Percentiles rank a stretch among this genome's conserved stretches.
Conservation (phyloP, 2,888 invertebrate species). For the Arctia plantaginis region DNA sequence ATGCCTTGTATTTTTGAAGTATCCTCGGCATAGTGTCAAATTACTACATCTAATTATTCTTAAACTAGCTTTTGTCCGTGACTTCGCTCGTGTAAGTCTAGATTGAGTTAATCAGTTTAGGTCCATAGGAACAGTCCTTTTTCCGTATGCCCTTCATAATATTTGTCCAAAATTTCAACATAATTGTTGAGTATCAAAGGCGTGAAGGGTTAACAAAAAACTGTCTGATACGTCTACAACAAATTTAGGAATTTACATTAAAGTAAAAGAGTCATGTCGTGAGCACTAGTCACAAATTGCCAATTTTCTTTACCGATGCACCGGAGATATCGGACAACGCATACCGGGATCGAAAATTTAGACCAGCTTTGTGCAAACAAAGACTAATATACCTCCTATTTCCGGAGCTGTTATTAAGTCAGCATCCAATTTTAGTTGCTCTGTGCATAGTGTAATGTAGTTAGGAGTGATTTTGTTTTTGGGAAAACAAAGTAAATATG, state of each 20-base stretch:
- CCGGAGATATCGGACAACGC: slow-evolving; percentile 52
- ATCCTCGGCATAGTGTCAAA: too few species aligned
- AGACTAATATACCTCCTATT: slow-evolving; percentile 6
- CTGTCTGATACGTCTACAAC: not conserved
- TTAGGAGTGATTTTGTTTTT: not conserved
- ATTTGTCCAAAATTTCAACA: not conserved
- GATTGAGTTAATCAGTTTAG: too few species aligned
- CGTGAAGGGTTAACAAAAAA: not conserved
- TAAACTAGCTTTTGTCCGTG: too few species aligned
- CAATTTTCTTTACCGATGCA: slow-evolving; percentile 69
- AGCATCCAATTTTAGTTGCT: slow-evolving; percentile 12
- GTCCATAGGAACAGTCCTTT: not conserved
- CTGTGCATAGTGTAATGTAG: slow-evolving; percentile 9
- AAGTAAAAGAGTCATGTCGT: slow-evolving; percentile 16
- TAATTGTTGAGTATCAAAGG: not conserved
- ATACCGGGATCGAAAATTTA: slow-evolving; percentile 46
- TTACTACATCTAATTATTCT: too few species aligned
- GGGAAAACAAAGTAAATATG: not conserved
- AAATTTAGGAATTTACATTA: not conserved
- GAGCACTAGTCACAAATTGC: slow-evolving; percentile 49
- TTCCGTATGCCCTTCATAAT: not conserved
- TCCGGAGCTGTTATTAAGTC: slow-evolving; percentile 17
- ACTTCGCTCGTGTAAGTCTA: too few species aligned
- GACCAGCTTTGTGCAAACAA: slow-evolving; percentile 42
- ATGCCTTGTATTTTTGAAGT: too few species aligned